Conservation (phyloP, 37 sponge, comb jelly and placozoan species). For the Beroe ovata region DNA sequence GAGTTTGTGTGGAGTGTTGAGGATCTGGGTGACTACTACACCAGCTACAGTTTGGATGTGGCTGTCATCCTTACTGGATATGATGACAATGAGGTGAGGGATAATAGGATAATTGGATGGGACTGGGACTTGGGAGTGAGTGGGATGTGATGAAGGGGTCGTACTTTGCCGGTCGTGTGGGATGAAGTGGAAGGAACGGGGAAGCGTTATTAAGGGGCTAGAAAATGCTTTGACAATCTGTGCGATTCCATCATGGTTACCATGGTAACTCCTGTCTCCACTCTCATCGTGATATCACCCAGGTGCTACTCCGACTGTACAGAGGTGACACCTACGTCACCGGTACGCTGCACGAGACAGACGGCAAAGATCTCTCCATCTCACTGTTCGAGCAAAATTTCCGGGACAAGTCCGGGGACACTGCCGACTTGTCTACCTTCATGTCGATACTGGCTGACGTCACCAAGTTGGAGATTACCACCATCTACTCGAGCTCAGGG, state of each 20-base stretch:
- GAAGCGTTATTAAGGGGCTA: no score
- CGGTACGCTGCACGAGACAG: background rate
- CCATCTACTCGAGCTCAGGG: conserved; percentile 9
- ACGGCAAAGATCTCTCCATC: background rate
- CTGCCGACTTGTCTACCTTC: conserved; percentile 5
- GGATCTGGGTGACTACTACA: conserved; percentile 42
- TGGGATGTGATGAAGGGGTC: no score
- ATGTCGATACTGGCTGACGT: background rate
- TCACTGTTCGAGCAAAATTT: conserved; percentile 26
- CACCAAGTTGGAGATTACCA: conserved; percentile 58
- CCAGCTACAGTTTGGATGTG: conserved; percentile 5
- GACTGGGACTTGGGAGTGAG: no score
- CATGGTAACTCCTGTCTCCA: no score
- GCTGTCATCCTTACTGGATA: conserved; percentile 20
- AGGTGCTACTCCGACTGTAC: conserved; percentile 49
- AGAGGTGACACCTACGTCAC: conserved; percentile 26
- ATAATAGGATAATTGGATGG: no score
- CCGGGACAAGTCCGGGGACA: background rate
- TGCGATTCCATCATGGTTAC: no score
- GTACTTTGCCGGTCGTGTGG: no score
- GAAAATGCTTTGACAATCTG: no score
- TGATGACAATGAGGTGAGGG: conserved; percentile 18
- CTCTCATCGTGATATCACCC: no score
- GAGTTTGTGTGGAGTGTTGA: conserved; percentile 26
- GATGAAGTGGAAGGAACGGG: no score